These are phyloP conservation scores for Timema podura DNA, from an alignment of 2,888 invertebrate species.

Conservation along the genomic window DNA sequence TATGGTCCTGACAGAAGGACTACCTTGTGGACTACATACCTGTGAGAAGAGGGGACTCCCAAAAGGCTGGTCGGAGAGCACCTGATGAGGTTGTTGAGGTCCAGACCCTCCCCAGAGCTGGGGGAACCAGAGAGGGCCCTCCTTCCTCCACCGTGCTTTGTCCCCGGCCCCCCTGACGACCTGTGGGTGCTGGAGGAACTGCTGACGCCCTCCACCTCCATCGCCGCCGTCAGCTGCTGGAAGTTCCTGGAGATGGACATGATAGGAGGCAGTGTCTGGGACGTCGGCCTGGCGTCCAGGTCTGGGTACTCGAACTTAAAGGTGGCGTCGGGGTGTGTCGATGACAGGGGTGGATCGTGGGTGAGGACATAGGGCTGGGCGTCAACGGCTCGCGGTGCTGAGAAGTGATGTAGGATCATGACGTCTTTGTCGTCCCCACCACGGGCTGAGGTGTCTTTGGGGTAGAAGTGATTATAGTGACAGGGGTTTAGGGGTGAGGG, in stretches of 20 bases:
- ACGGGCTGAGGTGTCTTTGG: not conserved
- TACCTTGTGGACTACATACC: not conserved
- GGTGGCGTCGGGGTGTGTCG: not conserved
- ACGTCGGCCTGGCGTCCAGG: not conserved
- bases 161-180: slow-evolving; percentile 1
- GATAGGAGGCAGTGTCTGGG: not conserved
- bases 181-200: slow-evolving; percentile 3
- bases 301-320: not conserved
- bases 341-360: not conserved
- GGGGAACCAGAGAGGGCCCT: not conserved
- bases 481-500: not conserved
- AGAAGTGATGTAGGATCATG: not conserved
- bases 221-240: not conserved
- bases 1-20: too few species aligned
- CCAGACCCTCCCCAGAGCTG: slow-evolving; percentile 36
- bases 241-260: not conserved
- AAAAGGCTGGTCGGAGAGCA: slow-evolving; percentile 45
- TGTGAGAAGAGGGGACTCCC: slow-evolving; percentile 23
- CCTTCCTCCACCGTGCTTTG: slow-evolving; percentile 9
- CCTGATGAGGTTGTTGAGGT: slow-evolving; percentile 44
- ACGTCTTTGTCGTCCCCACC: not conserved
- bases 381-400: not conserved
- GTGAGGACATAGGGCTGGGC: not conserved
- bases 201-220: not conserved
- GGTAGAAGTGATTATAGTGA: not conserved